phyloP scores from a whole-genome alignment of 2,888 invertebrate genomes.

The Stenichneumon culpator region DNA sequence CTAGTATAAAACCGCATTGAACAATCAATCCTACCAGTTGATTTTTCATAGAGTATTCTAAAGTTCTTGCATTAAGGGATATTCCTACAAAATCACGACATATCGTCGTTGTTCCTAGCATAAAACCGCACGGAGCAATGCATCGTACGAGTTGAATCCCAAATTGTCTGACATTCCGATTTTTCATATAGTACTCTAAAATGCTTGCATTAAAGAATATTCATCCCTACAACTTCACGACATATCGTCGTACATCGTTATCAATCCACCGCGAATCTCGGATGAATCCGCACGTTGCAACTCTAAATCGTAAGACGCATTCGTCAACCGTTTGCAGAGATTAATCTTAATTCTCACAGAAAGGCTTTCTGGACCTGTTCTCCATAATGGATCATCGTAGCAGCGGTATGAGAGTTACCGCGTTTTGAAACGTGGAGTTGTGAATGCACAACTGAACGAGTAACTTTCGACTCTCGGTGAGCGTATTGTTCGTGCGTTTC shows the following conservation, averaged over 20 bases:
- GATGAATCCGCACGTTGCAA: background rate
- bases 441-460: constrained; percentile 1
- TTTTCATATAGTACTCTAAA: background rate
- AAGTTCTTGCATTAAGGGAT: background rate
- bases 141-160: background rate
- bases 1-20: background rate
- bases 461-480: background rate
- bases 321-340: constrained; percentile 14
- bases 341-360: constrained; percentile 48
- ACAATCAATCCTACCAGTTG: background rate
- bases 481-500: constrained; percentile 1
- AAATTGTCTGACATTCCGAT: background rate
- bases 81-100: background rate
- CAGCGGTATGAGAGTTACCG: background rate
- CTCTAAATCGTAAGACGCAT: constrained; percentile 13
- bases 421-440: background rate
- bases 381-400: background rate
- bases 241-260: background rate
- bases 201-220: background rate
- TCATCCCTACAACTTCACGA: no score
- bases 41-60: background rate
- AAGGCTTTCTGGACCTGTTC: constrained; percentile 20
- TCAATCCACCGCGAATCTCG: background rate
- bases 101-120: background rate
- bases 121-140: background rate